Percentiles rank a stretch among this genome's conserved stretches.
Evolutionary conservation across 2,888 invertebrate species (phyloP).

Genomic region (Polymixis flavicincta): DNA sequence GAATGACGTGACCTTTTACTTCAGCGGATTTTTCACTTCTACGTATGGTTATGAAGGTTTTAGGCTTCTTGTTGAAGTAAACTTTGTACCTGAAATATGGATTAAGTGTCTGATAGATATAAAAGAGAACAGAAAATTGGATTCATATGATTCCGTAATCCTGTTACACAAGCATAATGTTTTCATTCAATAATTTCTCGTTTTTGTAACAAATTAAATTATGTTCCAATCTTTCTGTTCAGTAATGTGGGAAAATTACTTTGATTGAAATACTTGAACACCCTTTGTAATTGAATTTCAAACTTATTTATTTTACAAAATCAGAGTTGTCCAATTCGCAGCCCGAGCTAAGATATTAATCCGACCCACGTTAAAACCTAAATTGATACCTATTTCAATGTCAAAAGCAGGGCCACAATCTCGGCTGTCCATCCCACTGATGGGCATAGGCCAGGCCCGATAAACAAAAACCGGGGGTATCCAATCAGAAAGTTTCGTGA

Average conservation of each 20-base stretch:
- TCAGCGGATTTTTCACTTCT: slow-evolving; percentile 48
- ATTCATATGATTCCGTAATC: no score
- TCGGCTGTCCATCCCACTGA: slow-evolving; percentile 51
- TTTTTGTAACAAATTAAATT: slow-evolving; percentile 1
- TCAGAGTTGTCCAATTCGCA: slow-evolving; percentile 7
- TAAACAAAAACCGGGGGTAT: slow-evolving; percentile 69
- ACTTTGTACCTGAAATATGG: background rate
- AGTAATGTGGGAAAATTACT: slow-evolving; percentile 14
- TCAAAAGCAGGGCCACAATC: slow-evolving; percentile 58
- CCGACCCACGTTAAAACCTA: slow-evolving; percentile 52
- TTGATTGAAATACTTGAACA: slow-evolving; percentile 19
- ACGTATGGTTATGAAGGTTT: slow-evolving; percentile 34
- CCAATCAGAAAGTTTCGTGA: slow-evolving; percentile 74
- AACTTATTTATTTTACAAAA: slow-evolving; percentile 43
- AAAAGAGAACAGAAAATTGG: background rate
- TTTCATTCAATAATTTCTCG: background rate
- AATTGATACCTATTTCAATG: slow-evolving; percentile 67
- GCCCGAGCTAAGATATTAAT: slow-evolving; percentile 47
- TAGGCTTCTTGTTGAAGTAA: background rate
- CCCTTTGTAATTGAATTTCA: slow-evolving; percentile 38
- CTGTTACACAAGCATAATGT: background rate
- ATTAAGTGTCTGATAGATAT: background rate
- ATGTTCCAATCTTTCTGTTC: slow-evolving; percentile 7
- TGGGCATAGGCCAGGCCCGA: slow-evolving; percentile 54
- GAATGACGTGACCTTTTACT: slow-evolving; percentile 57